Conservation (phyloP, 2,888 invertebrate species). For the Pseudoips prasinana region DNA sequence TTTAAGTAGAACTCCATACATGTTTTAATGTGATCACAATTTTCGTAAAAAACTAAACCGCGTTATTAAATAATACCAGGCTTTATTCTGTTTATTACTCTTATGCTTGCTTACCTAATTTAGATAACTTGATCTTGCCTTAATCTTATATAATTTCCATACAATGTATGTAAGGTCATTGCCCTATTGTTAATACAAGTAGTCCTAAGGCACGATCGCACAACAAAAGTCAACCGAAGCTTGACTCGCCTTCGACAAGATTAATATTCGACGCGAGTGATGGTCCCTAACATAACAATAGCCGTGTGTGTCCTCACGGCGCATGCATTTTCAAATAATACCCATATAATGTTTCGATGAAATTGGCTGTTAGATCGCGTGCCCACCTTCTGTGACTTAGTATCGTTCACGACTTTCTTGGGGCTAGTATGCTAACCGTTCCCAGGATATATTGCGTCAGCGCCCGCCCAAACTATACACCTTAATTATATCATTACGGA, state of each 20-base stretch:
- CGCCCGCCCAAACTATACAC: constrained; percentile 20
- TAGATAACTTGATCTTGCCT: no score
- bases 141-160: no score
- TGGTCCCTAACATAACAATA: constrained; percentile 70
- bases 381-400: constrained; percentile 58
- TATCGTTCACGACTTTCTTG: constrained; percentile 64
- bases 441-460: constrained; percentile 15
- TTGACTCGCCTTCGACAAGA: constrained; percentile 63
- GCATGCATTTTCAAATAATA: constrained; percentile 79
- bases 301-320: constrained; percentile 61
- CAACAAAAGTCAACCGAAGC: constrained; percentile 46
- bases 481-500: constrained; percentile 33
- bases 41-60: no score
- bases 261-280: constrained; percentile 76
- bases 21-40: no score
- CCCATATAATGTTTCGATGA: constrained; percentile 78
- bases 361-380: constrained; percentile 67
- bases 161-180: constrained; percentile 68
- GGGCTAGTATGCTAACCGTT: constrained; percentile 36
- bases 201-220: constrained; percentile 48
- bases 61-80: no score
- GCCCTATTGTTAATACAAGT: constrained; percentile 54
- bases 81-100: no score
- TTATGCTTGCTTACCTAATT: no score
- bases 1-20: no score